phyloP scores from a whole-genome alignment of 2,888 invertebrate species.

The Diabrotica balteata region DNA sequence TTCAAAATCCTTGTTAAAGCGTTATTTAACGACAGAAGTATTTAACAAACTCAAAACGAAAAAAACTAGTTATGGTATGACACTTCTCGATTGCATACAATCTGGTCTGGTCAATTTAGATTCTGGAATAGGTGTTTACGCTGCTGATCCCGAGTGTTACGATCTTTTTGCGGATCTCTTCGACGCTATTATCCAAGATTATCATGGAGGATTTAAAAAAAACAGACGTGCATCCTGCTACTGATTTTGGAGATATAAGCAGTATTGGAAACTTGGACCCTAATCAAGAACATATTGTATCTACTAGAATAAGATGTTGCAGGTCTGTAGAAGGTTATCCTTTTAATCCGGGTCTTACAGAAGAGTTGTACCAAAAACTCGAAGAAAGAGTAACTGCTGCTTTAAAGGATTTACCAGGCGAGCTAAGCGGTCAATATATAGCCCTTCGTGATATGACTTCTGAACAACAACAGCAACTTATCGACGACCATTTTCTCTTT shows the following conservation, averaged over 20 bases:
- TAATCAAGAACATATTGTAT: slow-evolving; percentile 66
- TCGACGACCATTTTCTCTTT: slow-evolving; percentile 96
- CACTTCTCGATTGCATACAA: slow-evolving; percentile 70
- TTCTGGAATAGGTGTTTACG: slow-evolving; percentile 71
- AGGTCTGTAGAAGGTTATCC: slow-evolving; percentile 69
- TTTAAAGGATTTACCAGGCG: slow-evolving; percentile 61
- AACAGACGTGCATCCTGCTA: slow-evolving; percentile 66
- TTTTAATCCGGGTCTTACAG: slow-evolving; percentile 73
- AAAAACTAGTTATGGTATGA: slow-evolving; percentile 67
- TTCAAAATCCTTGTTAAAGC: slow-evolving; percentile 70
- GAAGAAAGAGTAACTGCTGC: slow-evolving; percentile 62
- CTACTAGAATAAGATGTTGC: slow-evolving; percentile 72
- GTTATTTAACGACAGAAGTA: slow-evolving; percentile 65
- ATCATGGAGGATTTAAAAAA: slow-evolving; percentile 69
- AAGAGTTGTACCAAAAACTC: slow-evolving; percentile 69
- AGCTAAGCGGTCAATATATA: slow-evolving; percentile 91
- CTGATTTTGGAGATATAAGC: slow-evolving; percentile 68
- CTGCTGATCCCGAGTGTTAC: slow-evolving; percentile 74
- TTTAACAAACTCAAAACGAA: slow-evolving; percentile 65
- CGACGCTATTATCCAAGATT: slow-evolving; percentile 73
- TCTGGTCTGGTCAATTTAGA: slow-evolving; percentile 73
- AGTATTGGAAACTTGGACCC: slow-evolving; percentile 68
- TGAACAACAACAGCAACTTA: slow-evolving; percentile 90
- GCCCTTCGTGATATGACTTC: slow-evolving; percentile 93
- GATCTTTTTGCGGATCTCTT: slow-evolving; percentile 69